Conservation (phyloP, 2,113 vertebrate species). For the Nicator chloris region DNA sequence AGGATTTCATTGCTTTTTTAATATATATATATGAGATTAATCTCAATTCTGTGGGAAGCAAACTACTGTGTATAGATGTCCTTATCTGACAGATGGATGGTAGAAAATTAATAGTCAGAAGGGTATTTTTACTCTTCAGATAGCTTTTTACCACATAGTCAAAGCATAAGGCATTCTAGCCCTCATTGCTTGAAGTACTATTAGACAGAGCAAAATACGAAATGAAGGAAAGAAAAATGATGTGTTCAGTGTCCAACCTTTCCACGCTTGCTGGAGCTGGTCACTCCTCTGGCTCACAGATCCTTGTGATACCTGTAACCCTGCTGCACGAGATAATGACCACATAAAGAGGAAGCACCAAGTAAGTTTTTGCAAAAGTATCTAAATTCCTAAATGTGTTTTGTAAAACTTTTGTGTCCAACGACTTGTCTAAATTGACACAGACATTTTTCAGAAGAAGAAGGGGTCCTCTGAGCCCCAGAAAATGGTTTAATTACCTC, state of each 20-base stretch:
- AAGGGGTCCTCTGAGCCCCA: not conserved
- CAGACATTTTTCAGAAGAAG: not conserved
- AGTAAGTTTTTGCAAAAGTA: not conserved
- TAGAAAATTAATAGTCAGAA: not conserved
- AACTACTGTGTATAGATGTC: not conserved
- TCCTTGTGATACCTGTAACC: not conserved
- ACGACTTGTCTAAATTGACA: not conserved
- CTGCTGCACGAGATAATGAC: not conserved
- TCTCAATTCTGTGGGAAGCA: not conserved
- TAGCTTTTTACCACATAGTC: not conserved
- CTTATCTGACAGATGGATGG: not conserved
- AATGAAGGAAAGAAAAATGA: not conserved
- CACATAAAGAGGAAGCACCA: not conserved
- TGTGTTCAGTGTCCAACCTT: not conserved
- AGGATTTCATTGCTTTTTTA: not conserved
- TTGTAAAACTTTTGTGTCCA: not conserved
- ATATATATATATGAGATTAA: not conserved
- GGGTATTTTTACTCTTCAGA: not conserved
- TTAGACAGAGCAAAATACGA: not conserved
- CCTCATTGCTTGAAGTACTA: not conserved
- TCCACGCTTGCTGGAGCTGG: not conserved
- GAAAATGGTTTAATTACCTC: not conserved
- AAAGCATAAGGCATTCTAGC: not conserved
- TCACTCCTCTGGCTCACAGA: not conserved
- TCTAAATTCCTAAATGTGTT: not conserved